Base-by-base conservation (phyloP, 2,113 vertebrate species). In the Phainopepla nitens region DNA sequence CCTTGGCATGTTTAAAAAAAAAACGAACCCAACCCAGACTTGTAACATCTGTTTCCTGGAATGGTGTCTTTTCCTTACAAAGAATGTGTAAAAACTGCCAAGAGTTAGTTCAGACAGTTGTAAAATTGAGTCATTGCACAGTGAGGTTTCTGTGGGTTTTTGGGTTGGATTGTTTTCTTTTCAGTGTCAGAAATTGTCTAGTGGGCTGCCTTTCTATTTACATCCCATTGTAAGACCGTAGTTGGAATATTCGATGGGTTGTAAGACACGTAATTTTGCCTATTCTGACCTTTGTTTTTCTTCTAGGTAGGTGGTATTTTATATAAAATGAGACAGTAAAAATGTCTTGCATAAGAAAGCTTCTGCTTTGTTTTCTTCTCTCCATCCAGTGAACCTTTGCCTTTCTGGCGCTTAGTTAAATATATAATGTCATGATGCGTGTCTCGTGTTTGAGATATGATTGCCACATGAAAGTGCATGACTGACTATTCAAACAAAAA, bases 51-150 rank as follows among this genome's bases (percentile, higher is more conserved):
- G 83, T 84, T 96, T 96, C 84, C 65, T 86, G 95, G 82, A 93
- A 95, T 47, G 53, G 33, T 75, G 60, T 95, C 31, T 14, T 64
- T 68, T 78, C 25, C 88, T 65, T 93, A 60, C 41, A 84, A 87
- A 93, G 65, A 93, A 93, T 80, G 69, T 65, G 41, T 5, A 41
- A 73, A 91, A 96, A 33, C 62, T 94, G 89, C 81, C 96, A 96
- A 85, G 81, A 68, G 58, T 85, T 73, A 79, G 58, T 89, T 95
- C 83, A 95, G 87, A 35, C 49, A 57, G 76, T 42, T 95, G 15
- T 36, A 73, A 94, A 61, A 76, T 24, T 60, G 89, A 94, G 65
- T 93, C 72, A 92, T 31, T 70, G 56, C 47, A 35, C 58, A 60
- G 25, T 51, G 54, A 78, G n/a, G 20, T 7, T 68, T 87, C 58